Evolutionary conservation across 1,140 invertebrate species (phyloP), one percentile per base, ranked within the genome.

Genomic region (Plutomurus gul): DNA sequence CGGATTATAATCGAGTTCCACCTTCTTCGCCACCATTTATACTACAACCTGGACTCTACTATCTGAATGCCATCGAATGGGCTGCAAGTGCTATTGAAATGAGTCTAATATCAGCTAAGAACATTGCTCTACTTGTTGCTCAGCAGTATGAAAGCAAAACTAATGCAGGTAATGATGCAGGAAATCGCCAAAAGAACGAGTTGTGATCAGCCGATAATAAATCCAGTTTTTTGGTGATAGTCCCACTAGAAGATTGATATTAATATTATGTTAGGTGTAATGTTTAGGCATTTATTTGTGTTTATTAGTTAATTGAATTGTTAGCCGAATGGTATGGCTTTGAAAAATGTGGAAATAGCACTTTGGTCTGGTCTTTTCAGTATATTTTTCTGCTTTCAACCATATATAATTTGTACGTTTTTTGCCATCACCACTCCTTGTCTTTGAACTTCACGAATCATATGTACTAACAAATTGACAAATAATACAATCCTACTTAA

Each of bases 51-150:
- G 85, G 86, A 8, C 76, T 93, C 27, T 92, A 90, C 85, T 88
- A 92, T 84, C 84, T 91, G 0, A 93, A 92, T 88, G 89, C 89
- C 8, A 91, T 93, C 73, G 92, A 93, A 85, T 89, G 89, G 88
- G 89, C 89, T 11, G 91, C 91, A 1, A 92, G 91, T 85, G 90
- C 92, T 0, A 92, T 93, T 89, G 92, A 93, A 87, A 93, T 92
- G 91, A 90, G 89, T 85, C 87, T 89, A 18, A 89, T 93, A 75
- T 88, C 87, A 56, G 91, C 88, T 1, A 89, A 88, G 85, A 93
- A 93, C 87, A 88, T 90, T 37, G 92, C 91, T 18, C 85, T 91
- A 65, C 85, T 92, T 47, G 88, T 89, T 0, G 81, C 86, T 72
- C 70, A 72, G 40, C 7, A 72, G 25, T 72, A 33, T 33, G 27